Evolutionary conservation across 2,797 vertebrate genomes (phyloP), one percentile per base, ranked within the genome.

Genomic region (Neoniphon sammara): DNA sequence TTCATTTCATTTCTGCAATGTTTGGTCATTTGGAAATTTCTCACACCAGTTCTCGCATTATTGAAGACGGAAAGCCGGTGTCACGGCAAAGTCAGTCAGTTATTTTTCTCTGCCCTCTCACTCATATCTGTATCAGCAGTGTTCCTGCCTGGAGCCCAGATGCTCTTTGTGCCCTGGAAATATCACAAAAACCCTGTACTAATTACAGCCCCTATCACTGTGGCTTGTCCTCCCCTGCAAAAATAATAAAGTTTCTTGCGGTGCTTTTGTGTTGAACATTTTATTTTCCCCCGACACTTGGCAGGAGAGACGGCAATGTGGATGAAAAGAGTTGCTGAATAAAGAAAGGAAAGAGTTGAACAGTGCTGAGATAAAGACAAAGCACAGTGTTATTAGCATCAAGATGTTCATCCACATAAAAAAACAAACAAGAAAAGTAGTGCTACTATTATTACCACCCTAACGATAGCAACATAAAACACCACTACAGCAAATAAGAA

Each of bases 121-220:
- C 27, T 60, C 36, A 36, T 20, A 46, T 55, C 8, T 25, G 46
- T 34, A 14, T 53, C 9, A 18, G 14, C 44, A 53, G 3, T 30
- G 17, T 23, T 42, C 1, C 27, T 17, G 2, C 25, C 27, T 31
- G 25, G 30, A 18, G 27, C 3, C 14, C 23, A 17, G 17, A 18
- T 54, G 4, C 10, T n/a, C 34, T 62, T 3, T 25, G 27, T 5
- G 42, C 25, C 14, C n/a, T 23, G 7, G n/a, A 31, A 49, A 30
- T 23, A 42, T 61, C 17, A 70, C 47, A 42, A 27, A 27, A 25
- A 14, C 31, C 10, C 21, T 52, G 46, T 27, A 12, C 17, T 42
- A 54, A 70, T 59, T 31, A 61, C 18, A 44, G 18, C 10, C 46
- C 25, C 47, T 39, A 53, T 60, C 20, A 42, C 30, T 60, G 10